Evolutionary conservation across 2,888 invertebrate genomes (phyloP).

Genomic region (Drosophila borealis): DNA sequence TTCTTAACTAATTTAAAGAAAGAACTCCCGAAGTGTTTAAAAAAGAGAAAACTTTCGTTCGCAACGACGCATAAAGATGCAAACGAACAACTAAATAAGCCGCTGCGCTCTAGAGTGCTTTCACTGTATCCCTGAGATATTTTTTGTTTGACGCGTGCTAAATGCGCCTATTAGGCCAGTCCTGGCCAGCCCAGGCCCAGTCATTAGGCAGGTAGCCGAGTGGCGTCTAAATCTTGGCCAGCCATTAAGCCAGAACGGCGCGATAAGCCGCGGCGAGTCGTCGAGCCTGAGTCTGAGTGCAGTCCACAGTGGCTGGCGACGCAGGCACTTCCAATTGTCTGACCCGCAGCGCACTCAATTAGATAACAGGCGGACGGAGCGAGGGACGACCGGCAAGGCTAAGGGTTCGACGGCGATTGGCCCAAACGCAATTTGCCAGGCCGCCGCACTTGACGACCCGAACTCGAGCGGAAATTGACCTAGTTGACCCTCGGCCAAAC

Average conservation of each 20-base stretch:
- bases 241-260: conserved; percentile 48
- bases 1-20: too few species aligned
- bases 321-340: conserved; percentile 67
- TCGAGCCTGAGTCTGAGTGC: conserved; percentile 63
- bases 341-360: conserved; percentile 52
- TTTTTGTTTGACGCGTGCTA: conserved; percentile 66
- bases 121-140: conserved; percentile 14
- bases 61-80: too few species aligned
- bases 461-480: conserved; percentile 31
- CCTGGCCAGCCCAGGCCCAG: conserved; percentile 5
- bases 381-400: conserved; percentile 1
- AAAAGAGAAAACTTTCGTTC: too few species aligned
- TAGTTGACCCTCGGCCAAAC: neutral
- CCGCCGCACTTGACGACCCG: too few species aligned
- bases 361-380: conserved; percentile 40
- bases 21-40: too few species aligned
- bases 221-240: conserved; percentile 46
- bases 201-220: conserved; percentile 57
- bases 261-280: conserved; percentile 48
- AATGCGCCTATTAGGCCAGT: conserved; percentile 66
- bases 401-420: conserved; percentile 5
- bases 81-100: neutral
- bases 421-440: conserved; percentile 18
- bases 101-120: neutral
- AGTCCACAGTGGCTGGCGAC: conserved; percentile 54